Evolutionary conservation across 2,113 vertebrate species (phyloP).

Genomic region (Cinclus cinclus): DNA sequence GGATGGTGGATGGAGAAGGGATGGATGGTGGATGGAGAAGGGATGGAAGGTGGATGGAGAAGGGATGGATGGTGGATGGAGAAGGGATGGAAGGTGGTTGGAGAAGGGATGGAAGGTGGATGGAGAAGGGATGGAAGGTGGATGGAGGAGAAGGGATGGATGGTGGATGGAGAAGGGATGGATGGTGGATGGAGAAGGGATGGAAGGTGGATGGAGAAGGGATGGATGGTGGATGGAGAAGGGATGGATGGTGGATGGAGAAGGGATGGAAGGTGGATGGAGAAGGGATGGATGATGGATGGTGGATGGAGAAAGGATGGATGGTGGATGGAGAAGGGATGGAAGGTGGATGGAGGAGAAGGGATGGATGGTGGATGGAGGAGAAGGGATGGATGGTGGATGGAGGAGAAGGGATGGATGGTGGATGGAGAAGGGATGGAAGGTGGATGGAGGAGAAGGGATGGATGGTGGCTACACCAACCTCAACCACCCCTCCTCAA

Average conservation of each 20-base stretch:
- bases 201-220: too few species aligned
- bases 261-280: not conserved
- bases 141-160: not conserved
- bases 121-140: not conserved
- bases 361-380: not conserved
- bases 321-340: not conserved
- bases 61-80: not conserved
- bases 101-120: too few species aligned
- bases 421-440: not conserved
- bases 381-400: fast-evolving
- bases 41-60: not conserved
- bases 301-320: not conserved
- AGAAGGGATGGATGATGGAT: too few species aligned
- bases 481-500: not conserved
- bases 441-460: not conserved
- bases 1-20: not conserved
- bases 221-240: not conserved
- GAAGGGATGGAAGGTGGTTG: too few species aligned
- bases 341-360: not conserved
- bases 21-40: not conserved
- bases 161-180: too few species aligned
- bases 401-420: too few species aligned
- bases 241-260: not conserved
- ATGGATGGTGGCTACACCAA: not conserved
- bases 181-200: too few species aligned